Percentiles rank a stretch among this genome's conserved stretches.
Conservation (phyloP, 2,797 vertebrate species). For the Chaenodraco wilsoni region DNA sequence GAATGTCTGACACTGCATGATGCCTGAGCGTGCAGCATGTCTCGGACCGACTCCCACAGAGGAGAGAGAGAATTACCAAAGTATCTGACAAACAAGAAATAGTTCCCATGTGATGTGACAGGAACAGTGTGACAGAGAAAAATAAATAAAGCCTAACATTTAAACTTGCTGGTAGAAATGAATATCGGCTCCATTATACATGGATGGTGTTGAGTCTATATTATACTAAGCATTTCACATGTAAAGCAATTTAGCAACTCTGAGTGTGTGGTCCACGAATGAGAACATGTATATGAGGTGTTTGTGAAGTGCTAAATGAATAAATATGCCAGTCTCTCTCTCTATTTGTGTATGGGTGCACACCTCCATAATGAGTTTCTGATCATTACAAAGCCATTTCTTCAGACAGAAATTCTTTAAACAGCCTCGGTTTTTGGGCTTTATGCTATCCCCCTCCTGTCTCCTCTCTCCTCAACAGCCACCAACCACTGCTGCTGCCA, state of each 20-base stretch:
- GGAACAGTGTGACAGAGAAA: conserved; percentile 14
- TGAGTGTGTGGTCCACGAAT: conserved; percentile 60
- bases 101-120: conserved; percentile 63
- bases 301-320: conserved; percentile 62
- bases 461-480: conserved; percentile 84
- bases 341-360: conserved; percentile 20
- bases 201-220: not conserved
- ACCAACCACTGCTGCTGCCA: conserved; percentile 87
- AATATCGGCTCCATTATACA: conserved; percentile 8
- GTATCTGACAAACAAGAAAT: conserved; percentile 60
- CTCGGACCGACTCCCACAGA: conserved; percentile 69
- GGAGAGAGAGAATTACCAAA: conserved; percentile 57
- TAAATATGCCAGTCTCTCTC: conserved; percentile 50
- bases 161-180: conserved; percentile 11
- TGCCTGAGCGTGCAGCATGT: conserved; percentile 61
- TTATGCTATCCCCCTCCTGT: conserved; percentile 76
- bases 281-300: conserved; percentile 62
- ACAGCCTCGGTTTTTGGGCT: conserved; percentile 84
- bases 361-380: conserved; percentile 73
- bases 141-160: conserved; percentile 13
- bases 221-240: conserved; percentile 18
- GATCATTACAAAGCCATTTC: conserved; percentile 86
- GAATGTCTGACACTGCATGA: conserved; percentile 78
- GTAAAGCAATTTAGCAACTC: conserved; percentile 34
- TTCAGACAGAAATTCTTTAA: conserved; percentile 87